These are phyloP conservation scores for Gambusia holbrooki DNA, from an alignment of 2,113 vertebrate species.

Conservation along the genomic window DNA sequence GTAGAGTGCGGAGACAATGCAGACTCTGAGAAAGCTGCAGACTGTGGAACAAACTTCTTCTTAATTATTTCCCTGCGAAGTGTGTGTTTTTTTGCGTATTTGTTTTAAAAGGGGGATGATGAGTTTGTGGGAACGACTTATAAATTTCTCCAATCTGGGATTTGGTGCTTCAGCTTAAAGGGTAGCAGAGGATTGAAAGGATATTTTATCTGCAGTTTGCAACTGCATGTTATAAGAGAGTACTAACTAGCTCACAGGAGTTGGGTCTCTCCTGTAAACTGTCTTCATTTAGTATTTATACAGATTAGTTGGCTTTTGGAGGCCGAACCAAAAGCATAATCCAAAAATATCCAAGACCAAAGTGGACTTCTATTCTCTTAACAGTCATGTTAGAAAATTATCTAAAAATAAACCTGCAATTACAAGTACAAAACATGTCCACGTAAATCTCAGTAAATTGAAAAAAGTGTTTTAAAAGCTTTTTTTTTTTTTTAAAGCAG, in stretches of 20 bases:
- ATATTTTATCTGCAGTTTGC: too few relatives aligned
- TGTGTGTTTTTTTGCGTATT: background rate
- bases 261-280: too few relatives aligned
- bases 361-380: too few relatives aligned
- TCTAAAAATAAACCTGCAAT: too few relatives aligned
- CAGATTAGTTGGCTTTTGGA: too few relatives aligned
- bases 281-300: too few relatives aligned
- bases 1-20: background rate
- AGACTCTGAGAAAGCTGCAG: constrained; percentile 16
- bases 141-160: background rate
- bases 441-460: background rate
- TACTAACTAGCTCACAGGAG: too few relatives aligned
- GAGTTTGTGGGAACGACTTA: background rate
- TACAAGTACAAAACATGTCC: background rate
- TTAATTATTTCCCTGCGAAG: constrained; percentile 29
- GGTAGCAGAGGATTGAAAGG: too few relatives aligned
- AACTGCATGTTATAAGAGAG: too few relatives aligned
- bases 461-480: background rate
- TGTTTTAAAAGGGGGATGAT: background rate
- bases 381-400: too few relatives aligned
- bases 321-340: too few relatives aligned
- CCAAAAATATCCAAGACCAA: too few relatives aligned
- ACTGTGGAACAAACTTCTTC: constrained; percentile 28
- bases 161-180: background rate
- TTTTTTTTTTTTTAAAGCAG: background rate